Evolutionary conservation across 1,140 invertebrate genomes (phyloP).

Genomic region (Goniozus legneri): DNA sequence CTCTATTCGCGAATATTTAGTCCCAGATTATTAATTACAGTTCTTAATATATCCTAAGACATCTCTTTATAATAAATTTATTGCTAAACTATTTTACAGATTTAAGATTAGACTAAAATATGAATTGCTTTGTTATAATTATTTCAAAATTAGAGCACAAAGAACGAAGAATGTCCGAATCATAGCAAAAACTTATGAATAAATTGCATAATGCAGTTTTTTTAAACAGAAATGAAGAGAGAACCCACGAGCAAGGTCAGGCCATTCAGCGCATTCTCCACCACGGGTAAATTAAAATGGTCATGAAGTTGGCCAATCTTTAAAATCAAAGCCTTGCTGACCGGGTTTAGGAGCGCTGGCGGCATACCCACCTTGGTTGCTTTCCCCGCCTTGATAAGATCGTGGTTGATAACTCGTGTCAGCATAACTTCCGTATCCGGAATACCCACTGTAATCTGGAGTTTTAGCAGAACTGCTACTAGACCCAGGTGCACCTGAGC

Average conservation of each 20-base stretch:
- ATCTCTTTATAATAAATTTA: too few relatives aligned
- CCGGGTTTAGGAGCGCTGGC: constrained; percentile 55
- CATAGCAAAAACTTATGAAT: constrained; percentile 14
- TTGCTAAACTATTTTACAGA: too few relatives aligned
- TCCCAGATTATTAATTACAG: too few relatives aligned
- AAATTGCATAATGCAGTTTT: constrained; percentile 4
- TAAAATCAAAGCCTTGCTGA: constrained; percentile 60
- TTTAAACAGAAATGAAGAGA: constrained; percentile 26
- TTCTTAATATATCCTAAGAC: too few relatives aligned
- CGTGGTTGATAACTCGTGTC: constrained; percentile 54
- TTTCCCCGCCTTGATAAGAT: constrained; percentile 52
- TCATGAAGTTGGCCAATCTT: constrained; percentile 63
- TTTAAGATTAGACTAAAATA: too few relatives aligned
- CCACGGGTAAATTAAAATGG: constrained; percentile 54
- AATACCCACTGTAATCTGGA: constrained; percentile 53
- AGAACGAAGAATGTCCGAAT: constrained; percentile 14
- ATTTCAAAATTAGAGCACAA: background rate
- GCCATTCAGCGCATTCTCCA: constrained; percentile 47
- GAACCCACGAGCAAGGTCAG: constrained; percentile 49
- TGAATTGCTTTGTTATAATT: too few relatives aligned
- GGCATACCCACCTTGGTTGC: constrained; percentile 59
- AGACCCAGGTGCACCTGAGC: constrained; percentile 54
- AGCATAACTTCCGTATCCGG: constrained; percentile 55
- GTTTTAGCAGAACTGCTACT: constrained; percentile 55
- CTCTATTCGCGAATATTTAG: too few relatives aligned